Conservation (phyloP, 2,888 invertebrate species). For the Eudasyphora cyanicolor region DNA sequence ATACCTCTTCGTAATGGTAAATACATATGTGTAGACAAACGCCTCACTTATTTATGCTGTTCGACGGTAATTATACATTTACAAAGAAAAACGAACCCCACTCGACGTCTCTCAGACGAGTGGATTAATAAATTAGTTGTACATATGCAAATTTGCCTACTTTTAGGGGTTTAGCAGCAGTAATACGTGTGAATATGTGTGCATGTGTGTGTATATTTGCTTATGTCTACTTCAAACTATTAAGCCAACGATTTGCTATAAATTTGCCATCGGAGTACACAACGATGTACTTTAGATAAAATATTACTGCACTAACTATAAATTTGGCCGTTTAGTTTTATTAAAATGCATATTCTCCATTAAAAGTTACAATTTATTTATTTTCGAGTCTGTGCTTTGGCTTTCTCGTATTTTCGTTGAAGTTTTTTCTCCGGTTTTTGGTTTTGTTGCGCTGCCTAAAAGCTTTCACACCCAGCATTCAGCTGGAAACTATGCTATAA, state of each 20-base stretch:
- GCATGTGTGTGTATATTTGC: slow-evolving; percentile 12
- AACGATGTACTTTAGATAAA: slow-evolving; percentile 40
- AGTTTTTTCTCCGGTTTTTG: too few relatives aligned
- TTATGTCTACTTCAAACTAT: slow-evolving; percentile 28
- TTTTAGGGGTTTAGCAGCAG: slow-evolving; percentile 37
- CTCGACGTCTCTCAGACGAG: neutral
- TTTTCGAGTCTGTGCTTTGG: neutral
- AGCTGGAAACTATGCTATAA: slow-evolving; percentile 40
- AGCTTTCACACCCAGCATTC: slow-evolving; percentile 11
- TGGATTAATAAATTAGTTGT: neutral
- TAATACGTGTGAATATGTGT: neutral
- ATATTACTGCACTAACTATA: slow-evolving; percentile 50
- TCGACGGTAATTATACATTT: neutral
- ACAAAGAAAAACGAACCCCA: slow-evolving; percentile 27
- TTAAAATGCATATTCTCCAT: slow-evolving; percentile 30
- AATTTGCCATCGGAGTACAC: neutral
- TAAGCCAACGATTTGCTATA: neutral
- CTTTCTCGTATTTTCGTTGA: slow-evolving; percentile 2
- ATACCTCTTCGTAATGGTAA: slow-evolving; percentile 57
- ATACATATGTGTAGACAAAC: neutral
- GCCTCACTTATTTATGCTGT: neutral
- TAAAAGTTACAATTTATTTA: slow-evolving; percentile 10
- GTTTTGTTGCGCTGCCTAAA: slow-evolving; percentile 44
- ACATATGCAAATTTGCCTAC: slow-evolving; percentile 36
- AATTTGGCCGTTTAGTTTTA: slow-evolving; percentile 43